Conservation (phyloP, 2,113 vertebrate species). For the Salvelinus alpinus region DNA sequence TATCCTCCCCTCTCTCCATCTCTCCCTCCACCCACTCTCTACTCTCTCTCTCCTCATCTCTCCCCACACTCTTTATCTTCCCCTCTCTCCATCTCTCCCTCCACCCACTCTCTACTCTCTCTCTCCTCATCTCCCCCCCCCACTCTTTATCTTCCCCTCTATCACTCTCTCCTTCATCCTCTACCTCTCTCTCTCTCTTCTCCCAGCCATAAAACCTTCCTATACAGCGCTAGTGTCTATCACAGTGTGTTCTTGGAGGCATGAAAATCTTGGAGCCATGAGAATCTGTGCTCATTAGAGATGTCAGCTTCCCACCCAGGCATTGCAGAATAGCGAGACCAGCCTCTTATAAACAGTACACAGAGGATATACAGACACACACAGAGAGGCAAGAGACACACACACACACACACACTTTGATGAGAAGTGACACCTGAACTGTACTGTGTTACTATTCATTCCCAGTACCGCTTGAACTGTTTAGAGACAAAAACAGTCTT, state of each 20-base stretch:
- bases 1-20: too few species aligned
- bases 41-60: too few species aligned
- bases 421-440: not conserved
- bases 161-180: not conserved
- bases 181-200: slow-evolving; percentile 3
- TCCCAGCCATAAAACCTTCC: slow-evolving; percentile 10
- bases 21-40: too few species aligned
- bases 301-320: slow-evolving; percentile 30
- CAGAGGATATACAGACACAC: too few species aligned
- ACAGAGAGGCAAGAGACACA: not conserved
- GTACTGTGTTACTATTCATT: too few species aligned
- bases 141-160: slow-evolving; percentile 11
- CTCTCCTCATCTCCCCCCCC: slow-evolving; percentile 1
- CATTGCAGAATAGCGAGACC: slow-evolving; percentile 15
- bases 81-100: not conserved
- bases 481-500: not conserved
- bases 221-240: slow-evolving; percentile 28
- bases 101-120: not conserved
- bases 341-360: slow-evolving; percentile 19
- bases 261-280: slow-evolving; percentile 24
- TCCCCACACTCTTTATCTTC: too few species aligned
- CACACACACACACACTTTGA: not conserved
- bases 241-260: slow-evolving; percentile 35
- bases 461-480: slow-evolving; percentile 11
- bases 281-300: slow-evolving; percentile 26